phyloP scores from a whole-genome alignment of 2,888 invertebrate genomes.

The Drosophila dives region DNA sequence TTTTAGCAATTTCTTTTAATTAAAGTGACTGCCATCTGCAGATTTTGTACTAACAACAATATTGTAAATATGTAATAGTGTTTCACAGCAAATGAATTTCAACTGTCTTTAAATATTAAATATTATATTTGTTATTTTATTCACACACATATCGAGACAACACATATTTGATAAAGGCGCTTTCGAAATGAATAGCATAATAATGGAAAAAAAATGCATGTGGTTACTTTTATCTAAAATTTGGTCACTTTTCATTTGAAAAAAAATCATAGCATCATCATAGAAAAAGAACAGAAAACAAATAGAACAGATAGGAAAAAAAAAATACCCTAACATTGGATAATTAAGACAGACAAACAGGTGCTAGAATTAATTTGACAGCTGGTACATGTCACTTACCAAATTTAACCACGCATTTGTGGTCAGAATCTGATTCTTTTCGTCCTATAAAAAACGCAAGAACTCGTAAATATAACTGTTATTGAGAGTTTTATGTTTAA shows the following conservation, averaged over 20 bases:
- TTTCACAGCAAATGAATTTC: conserved; percentile 50
- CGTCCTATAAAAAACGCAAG: conserved; percentile 92
- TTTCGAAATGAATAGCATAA: conserved; percentile 40
- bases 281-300: conserved; percentile 1
- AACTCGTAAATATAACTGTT: conserved; percentile 56
- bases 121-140: conserved; percentile 43
- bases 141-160: conserved; percentile 71
- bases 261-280: conserved; percentile 15
- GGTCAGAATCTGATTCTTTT: conserved; percentile 99
- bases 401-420: conserved; percentile 99
- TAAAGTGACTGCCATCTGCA: conserved; percentile 35
- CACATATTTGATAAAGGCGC: conserved; percentile 67
- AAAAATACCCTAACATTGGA: conserved; percentile 32
- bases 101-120: conserved; percentile 40
- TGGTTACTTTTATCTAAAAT: conserved; percentile 51
- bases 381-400: conserved; percentile 91
- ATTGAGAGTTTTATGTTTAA: conserved; percentile 24
- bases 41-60: conserved; percentile 42
- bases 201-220: conserved; percentile 40
- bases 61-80: conserved; percentile 45
- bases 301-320: conserved; percentile 5
- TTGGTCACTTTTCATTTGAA: conserved; percentile 53
- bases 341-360: conserved; percentile 54
- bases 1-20: conserved; percentile 38
- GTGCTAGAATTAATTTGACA: conserved; percentile 71